phyloP scores from a whole-genome alignment of 2,113 vertebrate species.

The Penelope pileata region DNA sequence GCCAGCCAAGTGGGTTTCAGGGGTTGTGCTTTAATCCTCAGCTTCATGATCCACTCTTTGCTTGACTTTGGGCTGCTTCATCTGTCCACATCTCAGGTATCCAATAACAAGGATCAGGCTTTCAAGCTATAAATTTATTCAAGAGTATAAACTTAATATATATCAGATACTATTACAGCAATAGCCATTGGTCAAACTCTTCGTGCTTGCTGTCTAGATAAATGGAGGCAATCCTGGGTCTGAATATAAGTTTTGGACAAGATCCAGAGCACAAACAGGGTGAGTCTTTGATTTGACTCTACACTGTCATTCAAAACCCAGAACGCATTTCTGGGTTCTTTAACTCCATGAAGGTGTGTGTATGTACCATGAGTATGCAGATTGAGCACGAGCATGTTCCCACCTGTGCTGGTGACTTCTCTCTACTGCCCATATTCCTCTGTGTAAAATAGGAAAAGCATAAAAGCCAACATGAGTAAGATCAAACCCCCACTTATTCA shows the following conservation, averaged over 20 bases:
- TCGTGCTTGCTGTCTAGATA: slow-evolving; percentile 18
- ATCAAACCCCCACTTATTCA: slow-evolving; percentile 41
- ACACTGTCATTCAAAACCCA: not conserved
- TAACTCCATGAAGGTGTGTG: not conserved
- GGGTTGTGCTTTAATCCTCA: not conserved
- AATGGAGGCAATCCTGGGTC: not conserved
- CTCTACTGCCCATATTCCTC: not conserved
- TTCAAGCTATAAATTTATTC: slow-evolving; percentile 58
- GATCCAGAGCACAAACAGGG: not conserved
- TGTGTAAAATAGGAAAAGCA: not conserved
- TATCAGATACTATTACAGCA: slow-evolving; percentile 15
- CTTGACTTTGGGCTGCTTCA: slow-evolving; percentile 11
- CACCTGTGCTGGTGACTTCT: not conserved
- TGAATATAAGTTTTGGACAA: slow-evolving; percentile 29
- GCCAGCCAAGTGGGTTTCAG: not conserved
- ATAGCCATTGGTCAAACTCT: slow-evolving; percentile 19
- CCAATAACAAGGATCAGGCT: slow-evolving; percentile 21
- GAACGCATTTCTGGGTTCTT: not conserved
- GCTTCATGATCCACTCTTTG: not conserved
- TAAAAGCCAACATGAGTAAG: not conserved
- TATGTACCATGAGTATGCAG: no score
- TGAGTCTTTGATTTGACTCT: slow-evolving; percentile 7
- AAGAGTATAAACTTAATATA: slow-evolving; percentile 40
- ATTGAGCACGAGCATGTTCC: no score
- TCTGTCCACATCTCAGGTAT: slow-evolving; percentile 9